A percentile compares a stretch with the other conserved stretches of the same genome.
These are phyloP conservation scores for Antechinus flavipes DNA, from an alignment of 2,113 vertebrate genomes.

Conservation along the genomic window DNA sequence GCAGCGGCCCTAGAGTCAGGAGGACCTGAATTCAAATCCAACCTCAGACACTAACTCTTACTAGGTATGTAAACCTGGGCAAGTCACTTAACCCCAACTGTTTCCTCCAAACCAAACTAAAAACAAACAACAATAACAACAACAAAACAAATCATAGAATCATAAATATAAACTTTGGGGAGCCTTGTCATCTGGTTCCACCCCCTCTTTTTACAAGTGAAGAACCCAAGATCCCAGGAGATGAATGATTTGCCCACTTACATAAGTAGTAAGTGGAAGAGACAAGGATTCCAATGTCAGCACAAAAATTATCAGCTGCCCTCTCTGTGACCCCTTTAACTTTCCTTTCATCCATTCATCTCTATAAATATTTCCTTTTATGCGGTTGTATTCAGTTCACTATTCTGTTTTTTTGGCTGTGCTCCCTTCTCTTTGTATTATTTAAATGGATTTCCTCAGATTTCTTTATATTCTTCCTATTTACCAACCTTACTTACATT, in stretches of 20 bases:
- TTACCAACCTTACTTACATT: not conserved
- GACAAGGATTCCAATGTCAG: not conserved
- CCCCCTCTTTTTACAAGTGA: not conserved
- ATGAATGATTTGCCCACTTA: not conserved
- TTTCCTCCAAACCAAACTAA: too few species aligned
- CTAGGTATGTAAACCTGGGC: too few species aligned
- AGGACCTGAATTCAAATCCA: too few species aligned
- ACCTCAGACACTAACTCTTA: too few species aligned
- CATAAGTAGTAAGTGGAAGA: not conserved
- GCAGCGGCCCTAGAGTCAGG: too few species aligned
- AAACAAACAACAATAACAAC: too few species aligned
- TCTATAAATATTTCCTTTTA: not conserved
- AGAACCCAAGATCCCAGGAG: not conserved
- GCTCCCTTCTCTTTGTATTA: not conserved
- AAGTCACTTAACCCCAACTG: too few species aligned
- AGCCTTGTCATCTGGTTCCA: not conserved
- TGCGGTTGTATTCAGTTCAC: not conserved
- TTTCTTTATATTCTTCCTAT: not conserved
- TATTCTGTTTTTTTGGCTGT: not conserved
- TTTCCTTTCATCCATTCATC: not conserved
- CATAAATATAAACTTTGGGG: not conserved
- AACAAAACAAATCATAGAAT: not conserved
- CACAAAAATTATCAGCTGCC: not conserved
- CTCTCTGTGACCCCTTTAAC: not conserved
- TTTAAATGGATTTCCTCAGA: not conserved